Conservation (phyloP, 1,140 invertebrate genomes). For the Littorina saxatilis region DNA sequence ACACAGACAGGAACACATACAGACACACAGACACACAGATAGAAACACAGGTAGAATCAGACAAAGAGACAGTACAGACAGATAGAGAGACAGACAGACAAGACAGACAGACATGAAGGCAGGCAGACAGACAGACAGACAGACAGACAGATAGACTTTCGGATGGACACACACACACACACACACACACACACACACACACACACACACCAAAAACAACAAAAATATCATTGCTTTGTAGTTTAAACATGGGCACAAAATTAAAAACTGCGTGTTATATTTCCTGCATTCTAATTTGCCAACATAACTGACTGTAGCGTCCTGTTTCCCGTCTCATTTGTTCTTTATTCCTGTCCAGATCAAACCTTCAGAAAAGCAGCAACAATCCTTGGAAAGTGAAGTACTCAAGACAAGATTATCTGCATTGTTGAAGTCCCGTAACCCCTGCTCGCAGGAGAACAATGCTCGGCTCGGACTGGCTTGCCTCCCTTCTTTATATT, state of each 20-base stretch:
- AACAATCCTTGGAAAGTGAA: too few relatives aligned
- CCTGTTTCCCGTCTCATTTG: too few relatives aligned
- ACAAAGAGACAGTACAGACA: not conserved
- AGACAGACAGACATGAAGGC: too few relatives aligned
- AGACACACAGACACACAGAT: not conserved
- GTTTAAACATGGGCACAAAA: too few relatives aligned
- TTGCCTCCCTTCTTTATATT: constrained; percentile 69
- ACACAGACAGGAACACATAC: not conserved
- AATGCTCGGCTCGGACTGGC: constrained; percentile 41
- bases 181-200: constrained; percentile 9
- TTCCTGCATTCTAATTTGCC: too few relatives aligned
- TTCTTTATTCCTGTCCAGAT: too few relatives aligned
- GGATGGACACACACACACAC: constrained; percentile 1
- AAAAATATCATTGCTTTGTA: too few relatives aligned
- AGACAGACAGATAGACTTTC: not conserved
- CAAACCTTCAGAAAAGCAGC: too few relatives aligned
- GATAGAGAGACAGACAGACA: not conserved
- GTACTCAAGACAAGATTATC: too few relatives aligned
- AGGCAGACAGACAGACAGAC: not conserved
- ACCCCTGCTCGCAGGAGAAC: not conserved
- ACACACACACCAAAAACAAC: too few relatives aligned
- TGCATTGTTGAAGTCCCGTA: constrained; percentile 14
- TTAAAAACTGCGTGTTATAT: too few relatives aligned
- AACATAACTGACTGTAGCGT: too few relatives aligned
- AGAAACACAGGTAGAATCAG: not conserved